Evolutionary conservation across 2,888 invertebrate species (phyloP).

Genomic region (Cephus runcator): DNA sequence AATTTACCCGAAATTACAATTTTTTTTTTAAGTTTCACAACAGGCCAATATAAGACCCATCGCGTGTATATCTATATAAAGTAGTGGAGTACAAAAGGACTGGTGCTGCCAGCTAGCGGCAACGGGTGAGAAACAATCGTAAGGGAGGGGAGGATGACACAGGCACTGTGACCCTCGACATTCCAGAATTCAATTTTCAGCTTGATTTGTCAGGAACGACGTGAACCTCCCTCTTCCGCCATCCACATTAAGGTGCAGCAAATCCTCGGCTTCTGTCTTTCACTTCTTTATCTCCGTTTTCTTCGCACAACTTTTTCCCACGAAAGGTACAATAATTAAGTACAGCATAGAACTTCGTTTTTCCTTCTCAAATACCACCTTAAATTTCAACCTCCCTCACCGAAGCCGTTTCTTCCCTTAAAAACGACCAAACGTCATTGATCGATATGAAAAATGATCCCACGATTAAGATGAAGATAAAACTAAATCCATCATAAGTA

Average conservation of each 20-base stretch:
- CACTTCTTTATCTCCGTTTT: neutral
- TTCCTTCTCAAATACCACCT: neutral
- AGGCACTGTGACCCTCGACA: constrained; percentile 30
- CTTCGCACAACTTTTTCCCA: neutral
- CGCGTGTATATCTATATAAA: neutral
- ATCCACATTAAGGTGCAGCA: neutral
- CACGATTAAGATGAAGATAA: neutral
- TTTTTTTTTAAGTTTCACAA: neutral
- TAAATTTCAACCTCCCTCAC: neutral
- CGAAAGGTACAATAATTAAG: neutral
- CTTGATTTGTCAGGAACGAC: constrained; percentile 58
- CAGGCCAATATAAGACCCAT: too few species aligned
- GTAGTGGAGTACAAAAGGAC: neutral
- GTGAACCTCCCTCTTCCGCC: neutral
- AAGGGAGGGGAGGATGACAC: constrained; percentile 15
- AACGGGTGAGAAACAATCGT: constrained; percentile 44
- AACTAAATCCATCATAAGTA: neutral
- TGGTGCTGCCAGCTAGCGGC: neutral
- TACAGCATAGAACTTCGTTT: neutral
- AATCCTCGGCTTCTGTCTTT: neutral
- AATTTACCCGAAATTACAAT: neutral
- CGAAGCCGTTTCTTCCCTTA: neutral
- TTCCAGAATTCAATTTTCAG: constrained; percentile 63
- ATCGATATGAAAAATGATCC: neutral
- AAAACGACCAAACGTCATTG: neutral